Percentiles rank a stretch among this genome's conserved stretches.
Conservation (phyloP, 2,888 invertebrate species). For the Papilio demoleus region DNA sequence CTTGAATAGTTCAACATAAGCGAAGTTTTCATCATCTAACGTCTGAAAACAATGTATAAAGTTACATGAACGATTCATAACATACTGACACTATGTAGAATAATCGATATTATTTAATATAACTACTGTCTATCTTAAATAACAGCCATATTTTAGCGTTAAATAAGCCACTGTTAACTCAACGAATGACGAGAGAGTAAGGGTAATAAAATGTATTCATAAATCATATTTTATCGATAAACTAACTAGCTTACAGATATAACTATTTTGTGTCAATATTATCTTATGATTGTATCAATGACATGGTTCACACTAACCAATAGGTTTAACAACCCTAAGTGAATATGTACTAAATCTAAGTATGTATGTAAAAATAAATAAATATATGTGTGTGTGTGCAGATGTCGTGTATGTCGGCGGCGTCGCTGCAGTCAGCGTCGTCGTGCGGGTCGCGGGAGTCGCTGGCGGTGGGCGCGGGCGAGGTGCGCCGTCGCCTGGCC, state of each 20-base stretch:
- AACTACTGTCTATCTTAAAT: neutral
- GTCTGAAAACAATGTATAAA: neutral
- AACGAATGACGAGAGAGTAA: too few relatives aligned
- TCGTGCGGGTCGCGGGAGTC: slow-evolving; percentile 83
- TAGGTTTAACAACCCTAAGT: too few relatives aligned
- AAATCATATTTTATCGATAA: too few relatives aligned
- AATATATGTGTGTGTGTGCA: slow-evolving; percentile 43
- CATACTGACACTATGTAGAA: neutral
- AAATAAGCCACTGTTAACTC: too few relatives aligned
- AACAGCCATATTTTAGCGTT: neutral
- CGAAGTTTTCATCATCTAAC: neutral
- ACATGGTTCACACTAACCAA: too few relatives aligned
- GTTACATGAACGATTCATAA: neutral
- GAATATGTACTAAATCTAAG: too few relatives aligned
- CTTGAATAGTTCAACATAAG: neutral
- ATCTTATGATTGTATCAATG: too few relatives aligned
- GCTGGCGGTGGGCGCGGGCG: slow-evolving; percentile 91
- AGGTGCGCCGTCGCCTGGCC: slow-evolving; percentile 92
- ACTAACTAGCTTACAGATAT: too few relatives aligned
- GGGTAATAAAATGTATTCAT: too few relatives aligned
- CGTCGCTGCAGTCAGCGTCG: slow-evolving; percentile 69
- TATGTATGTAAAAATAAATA: too few relatives aligned
- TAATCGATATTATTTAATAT: neutral
- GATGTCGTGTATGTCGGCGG: slow-evolving; percentile 63
- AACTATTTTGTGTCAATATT: too few relatives aligned